These are phyloP conservation scores for Phodopus roborovskii DNA, from an alignment of 2,113 vertebrate genomes.

Conservation along the genomic window DNA sequence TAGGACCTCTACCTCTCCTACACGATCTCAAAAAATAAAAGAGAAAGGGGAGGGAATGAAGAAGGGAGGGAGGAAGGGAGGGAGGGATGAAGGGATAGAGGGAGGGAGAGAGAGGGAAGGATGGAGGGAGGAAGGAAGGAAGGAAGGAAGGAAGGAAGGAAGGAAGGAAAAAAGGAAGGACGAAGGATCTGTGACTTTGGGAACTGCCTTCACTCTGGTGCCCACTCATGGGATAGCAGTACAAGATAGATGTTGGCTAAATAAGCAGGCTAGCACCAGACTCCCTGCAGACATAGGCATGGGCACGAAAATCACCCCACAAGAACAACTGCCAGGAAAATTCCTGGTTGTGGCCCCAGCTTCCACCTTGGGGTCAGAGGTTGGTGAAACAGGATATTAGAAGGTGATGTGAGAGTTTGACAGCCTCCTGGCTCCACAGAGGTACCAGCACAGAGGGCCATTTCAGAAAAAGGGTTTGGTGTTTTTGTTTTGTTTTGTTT, in stretches of 20 bases:
- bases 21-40: neutral
- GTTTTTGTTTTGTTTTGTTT: too few species aligned
- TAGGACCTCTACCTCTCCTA: neutral
- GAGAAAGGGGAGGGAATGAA: too few species aligned
- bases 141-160: too few species aligned
- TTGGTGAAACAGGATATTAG: neutral
- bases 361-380: too few species aligned
- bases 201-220: neutral
- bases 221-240: neutral
- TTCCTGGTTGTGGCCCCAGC: neutral
- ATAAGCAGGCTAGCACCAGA: neutral
- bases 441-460: neutral
- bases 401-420: neutral
- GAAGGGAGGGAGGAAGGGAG: fast-evolving
- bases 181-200: neutral
- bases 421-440: neutral
- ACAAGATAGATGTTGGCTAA: too few species aligned
- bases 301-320: neutral
- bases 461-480: neutral
- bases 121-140: fast-evolving
- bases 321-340: neutral
- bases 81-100: too few species aligned
- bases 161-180: too few species aligned
- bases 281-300: neutral
- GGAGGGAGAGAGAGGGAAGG: too few species aligned